Percentiles rank a stretch among this genome's conserved stretches.
phyloP scores from a whole-genome alignment of 2,888 invertebrate species.

The Sacculina carcini region DNA sequence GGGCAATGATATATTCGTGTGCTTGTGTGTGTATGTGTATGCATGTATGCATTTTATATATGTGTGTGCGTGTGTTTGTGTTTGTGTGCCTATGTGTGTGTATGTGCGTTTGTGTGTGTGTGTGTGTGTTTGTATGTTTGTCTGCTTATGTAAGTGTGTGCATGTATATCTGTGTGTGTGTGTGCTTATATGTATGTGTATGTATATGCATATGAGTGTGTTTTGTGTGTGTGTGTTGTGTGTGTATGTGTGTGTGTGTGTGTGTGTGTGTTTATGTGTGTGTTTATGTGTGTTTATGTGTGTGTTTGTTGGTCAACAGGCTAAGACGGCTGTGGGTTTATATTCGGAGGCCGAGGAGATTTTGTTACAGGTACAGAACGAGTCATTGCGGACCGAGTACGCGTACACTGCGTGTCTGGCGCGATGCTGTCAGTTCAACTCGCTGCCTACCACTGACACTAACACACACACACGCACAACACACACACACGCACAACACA shows the following conservation, averaged over 20 bases:
- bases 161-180: too few relatives aligned
- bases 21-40: too few relatives aligned
- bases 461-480: too few relatives aligned
- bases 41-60: too few relatives aligned
- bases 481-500: too few relatives aligned
- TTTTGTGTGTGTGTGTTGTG: background rate
- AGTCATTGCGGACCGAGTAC: conserved; percentile 52
- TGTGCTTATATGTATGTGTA: background rate
- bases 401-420: conserved; percentile 62
- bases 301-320: conserved; percentile 22
- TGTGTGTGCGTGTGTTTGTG: too few relatives aligned
- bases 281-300: conserved; percentile 13
- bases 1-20: background rate
- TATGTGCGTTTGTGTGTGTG: too few relatives aligned
- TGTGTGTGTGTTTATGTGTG: conserved; percentile 15
- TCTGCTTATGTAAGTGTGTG: too few relatives aligned
- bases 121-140: too few relatives aligned
- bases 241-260: too few relatives aligned
- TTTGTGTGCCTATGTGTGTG: too few relatives aligned
- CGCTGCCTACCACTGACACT: too few relatives aligned
- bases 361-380: conserved; percentile 55
- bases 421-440: conserved; percentile 48
- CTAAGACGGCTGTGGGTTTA: conserved; percentile 73
- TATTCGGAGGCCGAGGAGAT: conserved; percentile 86
- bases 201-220: background rate